Evolutionary conservation across 2,888 invertebrate species (phyloP), one percentile per base, ranked within the genome.

Genomic region (Calameuta filiformis): DNA sequence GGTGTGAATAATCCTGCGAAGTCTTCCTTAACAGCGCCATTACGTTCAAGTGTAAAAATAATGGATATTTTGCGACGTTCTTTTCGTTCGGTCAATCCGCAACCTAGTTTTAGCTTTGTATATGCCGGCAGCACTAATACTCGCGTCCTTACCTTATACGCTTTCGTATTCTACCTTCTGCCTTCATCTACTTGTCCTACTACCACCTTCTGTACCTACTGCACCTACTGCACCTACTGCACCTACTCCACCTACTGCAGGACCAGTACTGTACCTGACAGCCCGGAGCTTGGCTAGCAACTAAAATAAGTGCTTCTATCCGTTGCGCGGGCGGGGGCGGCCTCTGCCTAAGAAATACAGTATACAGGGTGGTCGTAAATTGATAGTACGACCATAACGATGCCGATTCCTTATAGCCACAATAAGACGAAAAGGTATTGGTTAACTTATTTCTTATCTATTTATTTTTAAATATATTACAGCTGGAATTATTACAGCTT

Each of bases 31-130:
- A 74, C 76, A 76, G 79, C 76, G 76, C 79, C 79, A 81, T 81
- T 77, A 80, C 79, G 79, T 76, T 77, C 75, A 80, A 78, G 75
- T 73, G 78, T 79, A 81, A 77, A 82, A 78, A 79, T 82, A 82
- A 79, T 82, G 76, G 77, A 82, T 76, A 79, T 80, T 83, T 81
- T 78, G 75, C 68, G 79, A 77, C 68, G 75, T 34, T 74, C 73
- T 35, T 33, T 73, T 33, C 76, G 73, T 73, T 77, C 68, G 33
- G 30, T 79, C 76, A 76, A 77, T 77, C 74, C 71, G 68, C 73
- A 76, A 69, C 76, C 77, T 77, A 80, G 81, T 79, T 76, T 69
- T 75, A 74, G 12, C 31, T 23, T 33, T 23, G 71, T 71, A 33
- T 71, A 11, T 6, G 11, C 9, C 71, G 4, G 23, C 71, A 31